Conservation (phyloP, 1,140 invertebrate genomes). For the Nephila pilipes region DNA sequence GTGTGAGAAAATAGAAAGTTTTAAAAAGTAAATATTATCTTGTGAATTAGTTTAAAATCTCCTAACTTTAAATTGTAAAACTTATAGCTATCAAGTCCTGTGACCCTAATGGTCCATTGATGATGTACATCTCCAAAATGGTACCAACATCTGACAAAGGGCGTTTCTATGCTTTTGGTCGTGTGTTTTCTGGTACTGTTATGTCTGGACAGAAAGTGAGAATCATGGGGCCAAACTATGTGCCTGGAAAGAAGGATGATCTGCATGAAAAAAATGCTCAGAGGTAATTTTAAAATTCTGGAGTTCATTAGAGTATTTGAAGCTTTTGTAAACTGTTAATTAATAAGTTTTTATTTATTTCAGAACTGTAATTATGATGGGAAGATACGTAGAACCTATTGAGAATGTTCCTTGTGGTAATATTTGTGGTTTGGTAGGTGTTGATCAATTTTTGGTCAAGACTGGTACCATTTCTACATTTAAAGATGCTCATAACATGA, state of each 20-base stretch:
- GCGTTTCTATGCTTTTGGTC: constrained; percentile 99
- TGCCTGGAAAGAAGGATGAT: constrained; percentile 99
- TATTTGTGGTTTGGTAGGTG: constrained; percentile 99
- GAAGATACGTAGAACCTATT: constrained; percentile 99
- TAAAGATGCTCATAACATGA: constrained; percentile 99
- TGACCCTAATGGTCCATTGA: constrained; percentile 97
- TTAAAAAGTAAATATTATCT: not conserved
- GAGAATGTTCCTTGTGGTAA: constrained; percentile 99
- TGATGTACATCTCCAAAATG: constrained; percentile 99
- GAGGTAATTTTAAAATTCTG: constrained; percentile 80
- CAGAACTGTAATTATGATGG: constrained; percentile 99
- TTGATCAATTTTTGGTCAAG: constrained; percentile 99
- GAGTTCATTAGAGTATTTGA: not conserved
- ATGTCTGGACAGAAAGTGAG: constrained; percentile 97
- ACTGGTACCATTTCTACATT: constrained; percentile 99
- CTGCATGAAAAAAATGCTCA: constrained; percentile 99
- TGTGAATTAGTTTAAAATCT: too few relatives aligned
- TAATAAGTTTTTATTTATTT: constrained; percentile 51
- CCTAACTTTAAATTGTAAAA: not conserved
- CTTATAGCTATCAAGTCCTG: constrained; percentile 89
- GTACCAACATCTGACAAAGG: constrained; percentile 99
- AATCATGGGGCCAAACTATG: constrained; percentile 99
- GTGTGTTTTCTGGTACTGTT: constrained; percentile 99
- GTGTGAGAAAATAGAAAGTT: not conserved
- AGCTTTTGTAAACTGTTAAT: not conserved